Evolutionary conservation across 2,797 vertebrate genomes (phyloP).

Genomic region (Coendou prehensilis): DNA sequence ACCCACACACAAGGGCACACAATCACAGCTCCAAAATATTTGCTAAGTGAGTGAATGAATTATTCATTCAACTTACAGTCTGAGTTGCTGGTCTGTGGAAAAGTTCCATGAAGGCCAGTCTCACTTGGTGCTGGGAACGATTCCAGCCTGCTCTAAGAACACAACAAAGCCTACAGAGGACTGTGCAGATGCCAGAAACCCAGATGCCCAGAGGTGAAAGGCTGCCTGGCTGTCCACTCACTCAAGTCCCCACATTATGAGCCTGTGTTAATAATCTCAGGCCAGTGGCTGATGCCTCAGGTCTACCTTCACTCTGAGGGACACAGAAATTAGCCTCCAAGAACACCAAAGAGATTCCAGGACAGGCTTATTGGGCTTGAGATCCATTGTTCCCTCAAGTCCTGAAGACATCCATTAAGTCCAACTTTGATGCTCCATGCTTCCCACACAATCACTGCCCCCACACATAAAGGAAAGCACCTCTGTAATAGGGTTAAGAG

Average conservation of each 20-base stretch:
- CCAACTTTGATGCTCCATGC: background rate
- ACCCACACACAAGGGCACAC: background rate
- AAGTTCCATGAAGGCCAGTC: background rate
- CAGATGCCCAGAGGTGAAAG: background rate
- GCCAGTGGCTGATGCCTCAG: background rate
- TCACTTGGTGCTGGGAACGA: background rate
- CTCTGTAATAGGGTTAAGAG: background rate
- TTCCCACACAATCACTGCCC: background rate
- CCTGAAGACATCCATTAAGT: background rate
- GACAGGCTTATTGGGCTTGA: background rate
- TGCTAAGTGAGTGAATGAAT: background rate
- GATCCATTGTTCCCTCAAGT: background rate
- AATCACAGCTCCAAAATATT: background rate
- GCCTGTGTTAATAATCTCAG: background rate
- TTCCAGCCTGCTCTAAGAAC: constrained; percentile 58
- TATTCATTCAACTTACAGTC: background rate
- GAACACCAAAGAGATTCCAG: background rate
- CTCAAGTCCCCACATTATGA: background rate
- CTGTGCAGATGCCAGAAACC: background rate
- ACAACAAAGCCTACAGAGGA: constrained; percentile 11
- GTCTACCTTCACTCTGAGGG: background rate
- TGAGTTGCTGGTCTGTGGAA: background rate
- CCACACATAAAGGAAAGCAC: background rate
- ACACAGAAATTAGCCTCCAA: constrained; percentile 27
- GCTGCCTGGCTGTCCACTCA: background rate